phyloP scores from a whole-genome alignment of 2,888 invertebrate genomes.

The Nemotelus pantherinus region DNA sequence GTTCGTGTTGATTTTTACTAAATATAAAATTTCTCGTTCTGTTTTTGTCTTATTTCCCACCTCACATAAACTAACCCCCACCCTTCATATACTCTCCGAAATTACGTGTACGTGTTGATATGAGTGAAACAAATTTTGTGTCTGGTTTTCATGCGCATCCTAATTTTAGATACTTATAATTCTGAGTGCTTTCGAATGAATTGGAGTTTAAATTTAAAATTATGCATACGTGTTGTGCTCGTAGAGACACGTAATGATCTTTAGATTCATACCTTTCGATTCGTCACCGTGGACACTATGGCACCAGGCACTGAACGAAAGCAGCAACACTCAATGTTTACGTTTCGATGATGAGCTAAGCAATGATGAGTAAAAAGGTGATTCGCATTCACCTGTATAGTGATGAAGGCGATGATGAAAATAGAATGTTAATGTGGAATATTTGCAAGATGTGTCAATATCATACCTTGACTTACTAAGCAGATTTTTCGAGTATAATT shows the following conservation, averaged over 20 bases:
- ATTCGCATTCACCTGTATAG: neutral
- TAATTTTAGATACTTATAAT: slow-evolving; percentile 3
- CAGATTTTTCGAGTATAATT: too few relatives aligned
- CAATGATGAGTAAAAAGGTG: slow-evolving; percentile 18
- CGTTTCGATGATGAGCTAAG: neutral
- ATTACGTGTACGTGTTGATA: neutral
- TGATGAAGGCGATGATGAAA: neutral
- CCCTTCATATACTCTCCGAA: neutral
- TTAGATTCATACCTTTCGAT: neutral
- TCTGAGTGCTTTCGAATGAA: neutral
- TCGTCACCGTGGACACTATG: slow-evolving; percentile 5
- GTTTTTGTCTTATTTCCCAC: neutral
- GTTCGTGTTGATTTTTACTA: neutral
- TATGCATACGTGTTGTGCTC: neutral
- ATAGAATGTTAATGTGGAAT: slow-evolving; percentile 5
- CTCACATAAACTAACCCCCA: slow-evolving; percentile 10
- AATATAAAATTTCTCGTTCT: slow-evolving; percentile 11
- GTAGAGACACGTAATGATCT: neutral
- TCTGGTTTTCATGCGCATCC: neutral
- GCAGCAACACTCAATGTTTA: slow-evolving; percentile 17
- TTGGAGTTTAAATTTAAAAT: neutral
- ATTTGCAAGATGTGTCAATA: neutral
- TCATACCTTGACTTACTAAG: neutral
- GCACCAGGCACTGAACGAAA: neutral
- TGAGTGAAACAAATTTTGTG: neutral